phyloP scores from a whole-genome alignment of 2,113 vertebrate genomes.

The Lepisosteus osseus region DNA sequence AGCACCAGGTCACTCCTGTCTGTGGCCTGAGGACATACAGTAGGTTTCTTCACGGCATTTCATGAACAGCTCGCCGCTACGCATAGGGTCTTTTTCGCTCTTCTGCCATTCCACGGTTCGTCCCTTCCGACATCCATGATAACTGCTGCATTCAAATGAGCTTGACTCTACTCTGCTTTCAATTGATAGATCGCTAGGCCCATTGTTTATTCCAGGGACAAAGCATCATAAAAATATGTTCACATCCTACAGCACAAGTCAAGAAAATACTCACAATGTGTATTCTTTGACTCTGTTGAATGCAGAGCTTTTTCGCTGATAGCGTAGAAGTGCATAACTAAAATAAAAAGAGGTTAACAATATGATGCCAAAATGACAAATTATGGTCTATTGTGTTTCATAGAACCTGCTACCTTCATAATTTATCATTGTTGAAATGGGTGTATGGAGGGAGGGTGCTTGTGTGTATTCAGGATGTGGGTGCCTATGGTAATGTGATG shows the following conservation, averaged over 20 bases:
- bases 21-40: too few species aligned
- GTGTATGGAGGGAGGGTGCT: background rate
- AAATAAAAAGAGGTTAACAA: conserved; percentile 2
- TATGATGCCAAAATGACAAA: conserved; percentile 11
- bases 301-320: background rate
- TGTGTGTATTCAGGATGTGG: background rate
- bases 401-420: conserved; percentile 3
- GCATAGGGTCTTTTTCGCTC: too few species aligned
- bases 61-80: too few species aligned
- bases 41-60: too few species aligned
- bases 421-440: conserved; percentile 3
- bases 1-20: too few species aligned
- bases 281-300: background rate
- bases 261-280: background rate
- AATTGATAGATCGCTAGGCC: too few species aligned
- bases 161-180: too few species aligned
- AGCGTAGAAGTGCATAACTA: background rate
- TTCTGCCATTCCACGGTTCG: too few species aligned
- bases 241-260: background rate
- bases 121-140: too few species aligned
- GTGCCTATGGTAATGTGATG: background rate
- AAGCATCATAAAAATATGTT: too few species aligned
- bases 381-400: conserved; percentile 11
- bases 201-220: too few species aligned
- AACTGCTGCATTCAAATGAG: too few species aligned